Conservation (phyloP, 2,797 vertebrate species). For the Myotis vivesi region DNA sequence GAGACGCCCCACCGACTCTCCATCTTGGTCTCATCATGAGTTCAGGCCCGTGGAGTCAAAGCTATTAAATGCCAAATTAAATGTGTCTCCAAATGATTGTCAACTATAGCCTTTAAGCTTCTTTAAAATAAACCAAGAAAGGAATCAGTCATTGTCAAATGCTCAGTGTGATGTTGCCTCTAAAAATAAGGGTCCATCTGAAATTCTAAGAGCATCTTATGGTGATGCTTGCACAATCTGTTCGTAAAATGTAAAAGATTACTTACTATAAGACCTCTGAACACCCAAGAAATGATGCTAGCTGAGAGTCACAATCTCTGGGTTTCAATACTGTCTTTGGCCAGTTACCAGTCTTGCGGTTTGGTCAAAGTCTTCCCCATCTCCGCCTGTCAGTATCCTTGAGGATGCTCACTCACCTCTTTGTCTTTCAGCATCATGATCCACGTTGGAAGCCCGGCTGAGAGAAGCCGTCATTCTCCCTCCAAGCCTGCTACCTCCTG, state of each 20-base stretch:
- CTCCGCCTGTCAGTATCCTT: background rate
- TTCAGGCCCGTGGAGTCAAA: background rate
- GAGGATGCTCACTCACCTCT: background rate
- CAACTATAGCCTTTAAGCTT: constrained; percentile 5
- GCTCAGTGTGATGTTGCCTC: constrained; percentile 12
- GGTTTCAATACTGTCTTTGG: background rate
- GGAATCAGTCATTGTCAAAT: constrained; percentile 43
- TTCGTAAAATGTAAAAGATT: background rate
- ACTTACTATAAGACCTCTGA: background rate
- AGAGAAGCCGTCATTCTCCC: background rate
- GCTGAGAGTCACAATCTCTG: background rate
- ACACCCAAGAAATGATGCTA: background rate
- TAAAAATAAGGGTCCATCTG: constrained; percentile 51
- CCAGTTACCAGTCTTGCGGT: background rate
- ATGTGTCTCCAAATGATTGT: background rate
- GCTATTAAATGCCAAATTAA: background rate
- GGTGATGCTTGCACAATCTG: background rate
- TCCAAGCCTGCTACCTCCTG: background rate
- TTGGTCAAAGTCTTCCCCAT: background rate
- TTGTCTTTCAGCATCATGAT: background rate
- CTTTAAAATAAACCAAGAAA: constrained; percentile 48
- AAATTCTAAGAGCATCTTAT: constrained; percentile 46
- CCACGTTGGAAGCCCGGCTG: background rate
- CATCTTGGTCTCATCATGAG: background rate
- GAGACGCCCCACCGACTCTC: background rate